phyloP scores from a whole-genome alignment of 2,888 invertebrate genomes.

The Alloplasta piceator region DNA sequence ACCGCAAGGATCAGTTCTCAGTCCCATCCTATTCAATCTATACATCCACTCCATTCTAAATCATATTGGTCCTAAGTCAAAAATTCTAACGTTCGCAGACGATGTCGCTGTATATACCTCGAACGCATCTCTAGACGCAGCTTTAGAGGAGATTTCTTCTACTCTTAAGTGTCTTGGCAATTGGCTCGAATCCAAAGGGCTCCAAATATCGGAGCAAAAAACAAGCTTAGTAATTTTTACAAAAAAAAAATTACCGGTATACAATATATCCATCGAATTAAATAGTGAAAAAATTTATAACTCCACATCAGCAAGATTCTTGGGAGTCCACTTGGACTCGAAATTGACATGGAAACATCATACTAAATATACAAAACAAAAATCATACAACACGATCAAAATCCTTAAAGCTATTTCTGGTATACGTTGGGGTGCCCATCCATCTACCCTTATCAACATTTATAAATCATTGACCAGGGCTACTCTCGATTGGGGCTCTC shows the following conservation, averaged over 20 bases:
- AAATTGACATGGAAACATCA: slow-evolving; percentile 11
- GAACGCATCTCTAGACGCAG: background rate
- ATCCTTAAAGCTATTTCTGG: slow-evolving; percentile 21
- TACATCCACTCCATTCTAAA: slow-evolving; percentile 20
- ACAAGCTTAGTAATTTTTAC: too few relatives aligned
- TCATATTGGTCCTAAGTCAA: too few relatives aligned
- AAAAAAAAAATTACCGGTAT: too few relatives aligned
- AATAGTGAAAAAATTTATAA: too few relatives aligned
- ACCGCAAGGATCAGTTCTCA: slow-evolving; percentile 17
- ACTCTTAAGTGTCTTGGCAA: too few relatives aligned
- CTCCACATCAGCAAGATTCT: background rate
- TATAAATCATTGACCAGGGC: slow-evolving; percentile 22
- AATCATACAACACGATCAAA: slow-evolving; percentile 2
- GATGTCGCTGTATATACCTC: slow-evolving; percentile 16
- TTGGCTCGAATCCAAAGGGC: background rate
- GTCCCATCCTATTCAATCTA: slow-evolving; percentile 22
- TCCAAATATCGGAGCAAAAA: slow-evolving; percentile 11
- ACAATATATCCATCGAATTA: too few relatives aligned
- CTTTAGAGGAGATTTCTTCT: background rate
- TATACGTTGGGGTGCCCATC: slow-evolving; percentile 26
- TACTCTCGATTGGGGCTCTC: too few relatives aligned
- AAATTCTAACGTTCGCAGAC: slow-evolving; percentile 14
- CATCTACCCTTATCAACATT: background rate
- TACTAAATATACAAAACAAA: slow-evolving; percentile 1
- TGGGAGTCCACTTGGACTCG: background rate